Base-by-base conservation (phyloP, 2,888 invertebrate species). In the Ctenicera cuprea region DNA sequence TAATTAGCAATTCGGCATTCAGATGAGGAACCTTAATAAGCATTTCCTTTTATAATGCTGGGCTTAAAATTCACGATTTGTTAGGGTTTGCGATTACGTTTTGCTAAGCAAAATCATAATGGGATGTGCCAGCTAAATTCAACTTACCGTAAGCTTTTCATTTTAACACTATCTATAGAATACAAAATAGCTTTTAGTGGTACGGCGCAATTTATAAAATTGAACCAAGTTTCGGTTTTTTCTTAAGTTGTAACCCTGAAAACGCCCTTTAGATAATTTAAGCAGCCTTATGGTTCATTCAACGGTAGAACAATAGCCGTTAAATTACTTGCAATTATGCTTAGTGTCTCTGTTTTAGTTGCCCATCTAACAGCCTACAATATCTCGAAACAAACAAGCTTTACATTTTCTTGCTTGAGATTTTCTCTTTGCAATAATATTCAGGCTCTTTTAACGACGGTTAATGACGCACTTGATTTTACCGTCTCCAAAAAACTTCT, bases 1-100 rank as follows among this genome's bases (percentile, higher is more conserved):
- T 22, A 48, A 64, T 64, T 33, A 64, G 33, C 48, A 64, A 48
- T 64, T 64, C 33, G 48, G 48, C 48, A 64, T 64, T 64, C 48
- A 48, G 38, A 16, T 38, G 33, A 59, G 59, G 38, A 59, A 38
- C 59, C 33, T 59, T 59, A 59, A 59, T 59, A 59, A 59, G 59
- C 59, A 33, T 38, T 59, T 59, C 59, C 59, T 59, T 59, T 59
- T 33, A 38, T 59, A 59, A 38, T 20, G 20, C n/a, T 20, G 59
- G 16, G 38, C 16, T 11, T 11, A 33, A 57, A 11, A 33, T 33
- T 33, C 18, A 33, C 33, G 59, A 59, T 59, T 30, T 59, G 59
- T 59, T 37, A 38, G 38, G 38, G 16, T 30, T 59, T 14, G 9
- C 16, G 18, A 38, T 59, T 38, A 33, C 33, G 22, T 20, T 26